These are phyloP conservation scores for Felis catus DNA, from an alignment of 2,113 vertebrate species.

Conservation along the genomic window DNA sequence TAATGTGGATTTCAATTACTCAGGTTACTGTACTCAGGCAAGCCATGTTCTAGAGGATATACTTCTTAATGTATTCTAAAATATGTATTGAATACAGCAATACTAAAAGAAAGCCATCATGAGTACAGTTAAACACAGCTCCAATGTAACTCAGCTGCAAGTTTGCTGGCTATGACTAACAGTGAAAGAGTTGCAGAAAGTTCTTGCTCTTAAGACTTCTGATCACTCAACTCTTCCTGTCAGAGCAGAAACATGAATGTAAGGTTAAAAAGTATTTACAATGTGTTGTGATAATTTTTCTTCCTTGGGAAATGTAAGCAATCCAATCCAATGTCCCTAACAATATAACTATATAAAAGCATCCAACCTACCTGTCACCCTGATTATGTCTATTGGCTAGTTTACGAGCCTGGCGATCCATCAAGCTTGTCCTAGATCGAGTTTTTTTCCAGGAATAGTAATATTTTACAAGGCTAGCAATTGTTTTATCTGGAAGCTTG, in stretches of 20 bases:
- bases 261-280: slow-evolving; percentile 41
- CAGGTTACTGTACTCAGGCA: not conserved
- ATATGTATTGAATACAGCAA: not conserved
- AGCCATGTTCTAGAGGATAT: not conserved
- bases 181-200: not conserved
- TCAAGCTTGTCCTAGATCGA: slow-evolving; percentile 97
- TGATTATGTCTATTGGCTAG: slow-evolving; percentile 94
- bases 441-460: slow-evolving; percentile 99
- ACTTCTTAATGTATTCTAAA: slow-evolving; percentile 9
- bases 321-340: not conserved
- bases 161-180: not conserved
- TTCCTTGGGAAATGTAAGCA: not conserved
- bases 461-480: slow-evolving; percentile 98
- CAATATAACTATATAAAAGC: not conserved
- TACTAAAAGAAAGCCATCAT: not conserved
- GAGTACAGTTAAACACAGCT: not conserved
- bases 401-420: slow-evolving; percentile 98
- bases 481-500: slow-evolving; percentile 98
- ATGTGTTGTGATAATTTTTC: not conserved
- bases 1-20: not conserved
- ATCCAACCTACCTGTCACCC: slow-evolving; percentile 90
- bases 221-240: not conserved
- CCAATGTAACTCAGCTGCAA: not conserved
- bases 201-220: slow-evolving; percentile 12
- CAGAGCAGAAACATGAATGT: not conserved